Evolutionary conservation across 2,888 invertebrate genomes (phyloP), one percentile per base, ranked within the genome.

Genomic region (Stomorhina lunata): DNA sequence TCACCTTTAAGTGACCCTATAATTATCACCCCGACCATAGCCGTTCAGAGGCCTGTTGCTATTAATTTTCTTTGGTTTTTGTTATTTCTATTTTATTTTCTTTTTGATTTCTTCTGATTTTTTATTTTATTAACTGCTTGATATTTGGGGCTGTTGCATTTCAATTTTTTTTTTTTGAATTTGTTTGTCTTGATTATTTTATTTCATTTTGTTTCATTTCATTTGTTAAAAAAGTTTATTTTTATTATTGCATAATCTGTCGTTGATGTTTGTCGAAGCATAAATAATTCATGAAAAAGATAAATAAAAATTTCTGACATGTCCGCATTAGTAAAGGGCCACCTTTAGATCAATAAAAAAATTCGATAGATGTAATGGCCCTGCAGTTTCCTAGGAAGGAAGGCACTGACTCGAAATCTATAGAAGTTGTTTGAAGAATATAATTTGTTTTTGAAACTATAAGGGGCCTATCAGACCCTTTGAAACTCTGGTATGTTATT

Each of bases 181-280:
- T 69, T 17, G 53, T 55, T 59, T 53, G 63, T 73, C 32, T 63
- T 63, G 84, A 86, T 57, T 2, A 57, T n/a, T n/a, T n/a, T n/a
- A n/a, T n/a, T n/a, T 85, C 85, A 84, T 86, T 88, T 86, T 84
- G 87, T 86, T 85, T 87, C 85, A 55, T 85, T 81, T 80, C 81
- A 85, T 86, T 72, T 68, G 59, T 53, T 76, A 12, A 29, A n/a
- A n/a, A 22, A 17, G 65, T 85, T 84, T 86, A 84, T 86, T 84
- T 81, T 83, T 72, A 87, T 88, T 88, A 87, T 89, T 88, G 87
- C 86, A 87, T 86, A 88, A 88, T 87, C 86, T 87, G 86, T 86
- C 86, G 85, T 83, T 82, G 75, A 77, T 66, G 77, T 63, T 69
- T 61, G 20, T 53, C 50, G 34, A 63, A 45, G 32, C 72, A 63